Conservation (phyloP, 1,140 invertebrate genomes). For the Bicyclus anynana region DNA sequence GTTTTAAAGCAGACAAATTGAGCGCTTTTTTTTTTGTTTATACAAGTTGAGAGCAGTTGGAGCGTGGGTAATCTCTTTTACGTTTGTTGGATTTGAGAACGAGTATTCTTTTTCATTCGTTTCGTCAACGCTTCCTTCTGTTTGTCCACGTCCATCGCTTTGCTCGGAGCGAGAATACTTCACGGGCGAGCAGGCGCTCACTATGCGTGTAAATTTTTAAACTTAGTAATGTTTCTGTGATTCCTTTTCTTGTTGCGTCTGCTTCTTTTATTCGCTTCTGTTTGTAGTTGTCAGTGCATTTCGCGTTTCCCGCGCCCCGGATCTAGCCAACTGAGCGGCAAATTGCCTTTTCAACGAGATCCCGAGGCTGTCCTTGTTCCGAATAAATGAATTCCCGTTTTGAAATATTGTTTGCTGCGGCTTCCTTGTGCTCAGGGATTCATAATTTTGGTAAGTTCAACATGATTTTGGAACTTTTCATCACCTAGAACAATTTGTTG, state of each 20-base stretch:
- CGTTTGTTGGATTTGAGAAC: conserved; percentile 70
- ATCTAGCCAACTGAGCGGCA: conserved; percentile 15
- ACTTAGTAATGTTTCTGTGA: conserved; percentile 46
- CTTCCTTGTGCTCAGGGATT: background rate
- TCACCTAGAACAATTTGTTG: too few species aligned
- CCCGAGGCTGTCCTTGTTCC: background rate
- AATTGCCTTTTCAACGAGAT: conserved; percentile 12
- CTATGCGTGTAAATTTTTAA: conserved; percentile 70
- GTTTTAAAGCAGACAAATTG: conserved; percentile 70
- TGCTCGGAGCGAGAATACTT: conserved; percentile 45
- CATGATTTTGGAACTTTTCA: too few species aligned
- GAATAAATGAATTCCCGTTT: background rate
- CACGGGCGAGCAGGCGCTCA: conserved; percentile 47
- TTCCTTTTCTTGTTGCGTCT: conserved; percentile 45
- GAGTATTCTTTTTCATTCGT: conserved; percentile 60
- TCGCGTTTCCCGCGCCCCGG: conserved; percentile 11
- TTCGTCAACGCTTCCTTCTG: conserved; percentile 59
- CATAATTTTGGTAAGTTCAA: background rate
- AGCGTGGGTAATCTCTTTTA: conserved; percentile 74
- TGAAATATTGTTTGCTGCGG: background rate
- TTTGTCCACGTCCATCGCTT: conserved; percentile 56
- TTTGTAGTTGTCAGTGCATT: conserved; percentile 42
- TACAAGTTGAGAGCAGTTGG: conserved; percentile 70
- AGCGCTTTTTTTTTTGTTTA: conserved; percentile 72
- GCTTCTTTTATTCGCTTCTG: conserved; percentile 35